Base-by-base conservation (phyloP, 1,140 invertebrate species). In the Listronotus bonariensis region DNA sequence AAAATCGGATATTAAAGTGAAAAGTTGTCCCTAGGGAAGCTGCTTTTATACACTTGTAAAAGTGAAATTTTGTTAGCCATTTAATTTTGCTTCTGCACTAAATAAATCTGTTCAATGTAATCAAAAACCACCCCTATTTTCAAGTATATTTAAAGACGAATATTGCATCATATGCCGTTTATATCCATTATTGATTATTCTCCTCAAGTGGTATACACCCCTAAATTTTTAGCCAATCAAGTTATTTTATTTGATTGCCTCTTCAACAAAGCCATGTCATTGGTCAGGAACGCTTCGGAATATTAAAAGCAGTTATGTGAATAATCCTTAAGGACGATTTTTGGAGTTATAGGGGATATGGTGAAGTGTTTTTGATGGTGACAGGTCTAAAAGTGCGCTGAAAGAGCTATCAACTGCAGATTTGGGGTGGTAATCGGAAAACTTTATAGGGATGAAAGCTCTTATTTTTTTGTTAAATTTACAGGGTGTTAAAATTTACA, bases 341-440 rank as follows among this genome's bases (percentile, higher is more conserved):
- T 15, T 1, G n/a, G n/a, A 18, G 1, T 15, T n/a, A n/a, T 43
- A 43, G 8, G 41, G 41, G 41, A 43, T 43, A n/a, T 8, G 6
- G 4, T 60, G 36, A 60, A 48, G 26, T 64, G 42, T 54, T 26
- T 43, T 54, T 36, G 41, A 18, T 48, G 32, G 6, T 67, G 65
- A 67, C 65, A 67, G 57, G 42, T 31, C 11, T 32, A 18, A 32
- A 54, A 18, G 17, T 15, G 20, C 38, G 9, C n/a, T n/a, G 32
- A 67, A 63, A 32, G 54, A 58, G 54, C 60, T 46, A 68, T 68
- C 66, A 68, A 49, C 52, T 58, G 46, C 66, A 67, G 65, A 53
- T 60, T 26, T 52, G 53, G n/a, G 31, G 43, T 46, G 15, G 15
- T 18, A n/a, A 46, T 20, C 15, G 20, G 15, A 14, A 42, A 42